These are phyloP conservation scores for Pilophorus perplexus DNA, from an alignment of 2,888 invertebrate species.

Conservation along the genomic window DNA sequence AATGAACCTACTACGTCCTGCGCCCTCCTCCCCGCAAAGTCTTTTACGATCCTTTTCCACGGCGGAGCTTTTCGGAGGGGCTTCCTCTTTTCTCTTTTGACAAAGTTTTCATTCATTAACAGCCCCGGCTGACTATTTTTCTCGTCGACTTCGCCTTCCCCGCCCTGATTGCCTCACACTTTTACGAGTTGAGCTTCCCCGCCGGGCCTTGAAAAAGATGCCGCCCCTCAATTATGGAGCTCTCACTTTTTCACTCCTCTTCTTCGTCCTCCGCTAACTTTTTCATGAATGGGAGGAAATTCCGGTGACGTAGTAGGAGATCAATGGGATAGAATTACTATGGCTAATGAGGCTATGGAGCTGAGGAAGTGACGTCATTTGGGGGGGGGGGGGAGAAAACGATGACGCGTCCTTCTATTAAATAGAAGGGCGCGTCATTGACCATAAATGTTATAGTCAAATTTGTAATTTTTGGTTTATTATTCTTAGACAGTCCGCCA, in stretches of 20 bases:
- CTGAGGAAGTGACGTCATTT: background rate
- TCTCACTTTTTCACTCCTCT: conserved; percentile 31
- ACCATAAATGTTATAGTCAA: too few species aligned
- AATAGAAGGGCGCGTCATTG: too few species aligned
- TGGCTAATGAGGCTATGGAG: background rate
- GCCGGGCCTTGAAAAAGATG: background rate
- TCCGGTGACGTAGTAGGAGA: background rate
- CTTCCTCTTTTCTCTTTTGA: conserved; percentile 42
- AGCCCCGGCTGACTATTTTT: conserved; percentile 49
- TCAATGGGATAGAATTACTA: background rate
- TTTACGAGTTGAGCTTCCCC: conserved; percentile 36
- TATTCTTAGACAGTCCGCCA: too few species aligned
- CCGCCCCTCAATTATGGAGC: conserved; percentile 43
- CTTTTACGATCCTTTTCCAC: background rate
- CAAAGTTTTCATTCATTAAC: conserved; percentile 46
- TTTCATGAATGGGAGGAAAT: conserved; percentile 40
- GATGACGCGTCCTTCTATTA: too few species aligned
- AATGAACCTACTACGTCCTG: conserved; percentile 8
- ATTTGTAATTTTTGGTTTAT: too few species aligned
- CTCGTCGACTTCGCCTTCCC: conserved; percentile 39
- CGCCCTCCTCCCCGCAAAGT: conserved; percentile 3
- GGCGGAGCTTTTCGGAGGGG: background rate
- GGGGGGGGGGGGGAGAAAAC: too few species aligned
- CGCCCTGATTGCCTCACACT: conserved; percentile 34
- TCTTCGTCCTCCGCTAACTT: conserved; percentile 15